phyloP scores from a whole-genome alignment of 1,140 invertebrate genomes.

The Hermetia illucens region DNA sequence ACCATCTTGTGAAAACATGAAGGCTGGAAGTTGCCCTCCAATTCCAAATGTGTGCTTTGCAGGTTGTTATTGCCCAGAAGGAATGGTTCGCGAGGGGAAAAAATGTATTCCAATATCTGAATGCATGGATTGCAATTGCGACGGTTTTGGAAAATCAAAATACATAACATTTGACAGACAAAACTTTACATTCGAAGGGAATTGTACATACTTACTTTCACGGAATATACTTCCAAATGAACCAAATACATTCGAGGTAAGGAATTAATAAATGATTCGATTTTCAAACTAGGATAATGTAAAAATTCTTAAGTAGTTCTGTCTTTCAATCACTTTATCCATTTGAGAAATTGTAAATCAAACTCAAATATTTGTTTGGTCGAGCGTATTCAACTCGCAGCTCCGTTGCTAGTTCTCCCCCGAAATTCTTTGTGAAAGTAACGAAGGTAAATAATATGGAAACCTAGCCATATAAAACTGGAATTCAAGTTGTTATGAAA shows the following conservation, averaged over 20 bases:
- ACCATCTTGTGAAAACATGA: conserved; percentile 48
- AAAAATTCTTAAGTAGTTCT: too few species aligned
- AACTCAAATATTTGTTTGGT: too few species aligned
- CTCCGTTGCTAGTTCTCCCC: too few species aligned
- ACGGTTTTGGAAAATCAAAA: conserved; percentile 52
- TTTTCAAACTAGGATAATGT: too few species aligned
- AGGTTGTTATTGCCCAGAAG: conserved; percentile 72
- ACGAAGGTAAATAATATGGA: too few species aligned
- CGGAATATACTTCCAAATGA: conserved; percentile 37
- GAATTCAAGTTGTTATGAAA: too few species aligned
- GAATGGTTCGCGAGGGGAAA: conserved; percentile 51
- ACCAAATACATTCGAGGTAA: conserved; percentile 49
- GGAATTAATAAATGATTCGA: neutral
- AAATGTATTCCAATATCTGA: conserved; percentile 51
- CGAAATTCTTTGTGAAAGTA: too few species aligned
- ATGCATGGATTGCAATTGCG: conserved; percentile 64
- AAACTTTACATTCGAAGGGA: conserved; percentile 55
- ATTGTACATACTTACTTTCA: conserved; percentile 65
- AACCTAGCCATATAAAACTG: too few species aligned
- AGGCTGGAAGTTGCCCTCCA: conserved; percentile 42
- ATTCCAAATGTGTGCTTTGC: conserved; percentile 53
- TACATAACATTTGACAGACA: conserved; percentile 59
- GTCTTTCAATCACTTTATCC: too few species aligned
- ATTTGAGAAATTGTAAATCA: too few species aligned
- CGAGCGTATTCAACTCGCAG: too few species aligned